Conservation (phyloP, 1,140 invertebrate genomes). For the Venustaconcha ellipsiformis region DNA sequence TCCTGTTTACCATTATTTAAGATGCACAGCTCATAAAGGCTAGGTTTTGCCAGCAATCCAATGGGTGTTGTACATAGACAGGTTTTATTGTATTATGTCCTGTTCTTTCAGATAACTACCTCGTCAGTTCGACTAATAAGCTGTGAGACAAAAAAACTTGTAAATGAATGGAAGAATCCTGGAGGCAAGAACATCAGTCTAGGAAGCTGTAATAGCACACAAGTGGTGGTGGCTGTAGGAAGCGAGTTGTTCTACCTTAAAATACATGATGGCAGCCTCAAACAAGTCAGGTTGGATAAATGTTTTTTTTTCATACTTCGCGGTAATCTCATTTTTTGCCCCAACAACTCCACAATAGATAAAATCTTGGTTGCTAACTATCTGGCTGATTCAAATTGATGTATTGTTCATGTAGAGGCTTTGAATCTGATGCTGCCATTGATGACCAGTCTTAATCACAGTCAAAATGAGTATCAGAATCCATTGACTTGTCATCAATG, state of each 20-base stretch:
- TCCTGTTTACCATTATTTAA: too few species aligned
- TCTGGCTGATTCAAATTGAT: too few species aligned
- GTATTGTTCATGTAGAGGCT: too few species aligned
- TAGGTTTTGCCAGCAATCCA: not conserved
- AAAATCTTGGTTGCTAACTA: not conserved
- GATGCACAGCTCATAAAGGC: too few species aligned
- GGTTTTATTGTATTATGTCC: not conserved
- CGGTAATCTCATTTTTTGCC: not conserved
- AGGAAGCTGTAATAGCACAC: slow-evolving; percentile 84
- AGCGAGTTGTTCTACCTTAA: slow-evolving; percentile 91
- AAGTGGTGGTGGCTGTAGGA: slow-evolving; percentile 91
- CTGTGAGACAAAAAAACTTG: slow-evolving; percentile 76
- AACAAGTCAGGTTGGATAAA: slow-evolving; percentile 53
- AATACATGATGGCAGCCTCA: slow-evolving; percentile 75
- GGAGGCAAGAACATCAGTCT: slow-evolving; percentile 86
- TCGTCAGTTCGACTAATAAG: slow-evolving; percentile 79
- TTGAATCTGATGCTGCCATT: too few species aligned
- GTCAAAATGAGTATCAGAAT: too few species aligned
- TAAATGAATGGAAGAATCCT: slow-evolving; percentile 83
- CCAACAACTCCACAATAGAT: too few species aligned
- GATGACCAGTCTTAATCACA: too few species aligned
- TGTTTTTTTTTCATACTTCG: not conserved
- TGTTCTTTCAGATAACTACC: slow-evolving; percentile 81
- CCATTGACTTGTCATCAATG: too few species aligned
- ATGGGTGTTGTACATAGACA: not conserved